These are phyloP conservation scores for Salvator merianae DNA, from an alignment of 2,113 vertebrate genomes.

Conservation along the genomic window DNA sequence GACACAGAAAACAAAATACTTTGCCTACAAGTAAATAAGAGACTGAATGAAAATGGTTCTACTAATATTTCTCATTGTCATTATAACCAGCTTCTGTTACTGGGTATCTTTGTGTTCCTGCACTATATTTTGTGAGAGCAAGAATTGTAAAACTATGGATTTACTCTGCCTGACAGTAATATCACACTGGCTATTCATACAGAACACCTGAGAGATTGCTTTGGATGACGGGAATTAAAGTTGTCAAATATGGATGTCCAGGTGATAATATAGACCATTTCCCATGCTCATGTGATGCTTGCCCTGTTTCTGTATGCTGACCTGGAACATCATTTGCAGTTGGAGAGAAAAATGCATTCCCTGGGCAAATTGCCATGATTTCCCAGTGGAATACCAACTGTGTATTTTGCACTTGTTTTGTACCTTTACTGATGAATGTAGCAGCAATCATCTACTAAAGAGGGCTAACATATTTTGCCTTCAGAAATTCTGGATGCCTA, in stretches of 20 bases:
- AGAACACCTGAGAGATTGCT: not conserved
- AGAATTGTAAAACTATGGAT: conserved; percentile 62
- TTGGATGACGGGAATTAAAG: conserved; percentile 2
- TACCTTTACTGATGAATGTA: not conserved
- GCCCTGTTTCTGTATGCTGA: conserved; percentile 15
- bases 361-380: not conserved
- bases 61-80: not conserved
- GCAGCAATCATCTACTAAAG: not conserved
- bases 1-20: not conserved
- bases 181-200: not conserved
- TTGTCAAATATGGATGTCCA: conserved; percentile 21
- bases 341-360: not conserved
- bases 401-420: rapidly evolving
- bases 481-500: not conserved
- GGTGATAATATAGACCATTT: conserved; percentile 40
- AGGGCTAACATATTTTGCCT: not conserved
- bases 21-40: not conserved
- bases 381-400: rapidly evolving
- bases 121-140: conserved; percentile 63
- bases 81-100: conserved; percentile 53
- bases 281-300: not conserved
- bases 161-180: conserved; percentile 47
- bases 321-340: conserved; percentile 19
- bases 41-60: not conserved
- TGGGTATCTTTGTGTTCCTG: conserved; percentile 45